Percentiles rank a stretch among this genome's conserved stretches.
phyloP scores from a whole-genome alignment of 2,113 vertebrate genomes.

The Nesoenas mayeri region DNA sequence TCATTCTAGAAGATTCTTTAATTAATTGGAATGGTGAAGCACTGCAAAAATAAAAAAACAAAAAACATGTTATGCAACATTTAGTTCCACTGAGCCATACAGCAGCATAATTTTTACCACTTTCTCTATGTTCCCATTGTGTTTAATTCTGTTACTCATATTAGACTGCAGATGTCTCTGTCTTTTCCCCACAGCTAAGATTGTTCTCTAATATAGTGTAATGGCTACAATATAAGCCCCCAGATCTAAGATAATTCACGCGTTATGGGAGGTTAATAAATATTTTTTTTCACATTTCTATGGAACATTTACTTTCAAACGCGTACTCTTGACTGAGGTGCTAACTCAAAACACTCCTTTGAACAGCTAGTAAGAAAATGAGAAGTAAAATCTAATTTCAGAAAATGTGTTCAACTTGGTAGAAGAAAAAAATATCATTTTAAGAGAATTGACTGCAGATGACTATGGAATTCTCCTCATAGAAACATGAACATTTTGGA shows the following conservation, averaged over 20 bases:
- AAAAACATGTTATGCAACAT: slow-evolving; percentile 56
- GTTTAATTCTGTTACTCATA: slow-evolving; percentile 47
- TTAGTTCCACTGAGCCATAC: slow-evolving; percentile 55
- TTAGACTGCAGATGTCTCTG: slow-evolving; percentile 55
- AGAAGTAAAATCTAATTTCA: slow-evolving; percentile 34
- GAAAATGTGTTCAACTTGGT: not conserved
- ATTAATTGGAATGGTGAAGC: slow-evolving; percentile 59
- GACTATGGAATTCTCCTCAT: not conserved
- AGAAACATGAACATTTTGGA: not conserved
- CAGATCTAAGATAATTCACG: slow-evolving; percentile 39
- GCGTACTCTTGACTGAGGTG: not conserved
- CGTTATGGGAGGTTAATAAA: slow-evolving; percentile 46
- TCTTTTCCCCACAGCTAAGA: slow-evolving; percentile 55
- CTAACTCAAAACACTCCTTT: not conserved
- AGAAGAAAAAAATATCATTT: not conserved
- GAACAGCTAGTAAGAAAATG: slow-evolving; percentile 14
- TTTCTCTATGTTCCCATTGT: slow-evolving; percentile 47
- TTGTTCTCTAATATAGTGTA: slow-evolving; percentile 35
- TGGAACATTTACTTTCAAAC: slow-evolving; percentile 63
- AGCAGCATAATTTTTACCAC: slow-evolving; percentile 50
- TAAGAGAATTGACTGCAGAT: not conserved
- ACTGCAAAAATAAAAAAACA: slow-evolving; percentile 43
- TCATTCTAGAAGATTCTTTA: slow-evolving; percentile 58
- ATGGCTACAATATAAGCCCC: slow-evolving; percentile 19
- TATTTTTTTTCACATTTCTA: slow-evolving; percentile 38